Percentiles rank a stretch among this genome's conserved stretches.
Evolutionary conservation across 30 jellyfish, hydroid and myxozoan genomes (phyloP).

Genomic region (Pseudorhiza aurosa): DNA sequence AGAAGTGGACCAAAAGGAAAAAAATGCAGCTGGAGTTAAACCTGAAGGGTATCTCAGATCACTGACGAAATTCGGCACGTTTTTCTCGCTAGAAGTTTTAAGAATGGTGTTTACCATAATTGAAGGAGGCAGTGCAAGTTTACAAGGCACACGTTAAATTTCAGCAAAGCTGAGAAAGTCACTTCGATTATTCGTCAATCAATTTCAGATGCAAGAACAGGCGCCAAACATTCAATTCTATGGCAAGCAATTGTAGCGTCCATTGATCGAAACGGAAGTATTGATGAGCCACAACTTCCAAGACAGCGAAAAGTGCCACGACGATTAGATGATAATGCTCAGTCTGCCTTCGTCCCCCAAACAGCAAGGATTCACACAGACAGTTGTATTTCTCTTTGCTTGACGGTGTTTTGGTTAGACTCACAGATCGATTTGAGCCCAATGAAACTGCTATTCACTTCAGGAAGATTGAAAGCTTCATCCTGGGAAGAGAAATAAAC

Average conservation of each 20-base stretch:
- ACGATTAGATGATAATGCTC: neutral
- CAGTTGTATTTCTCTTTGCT: conserved; percentile 27
- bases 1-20: conserved; percentile 40
- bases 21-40: conserved; percentile 58
- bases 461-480: conserved; percentile 26
- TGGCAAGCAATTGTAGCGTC: too few relatives aligned
- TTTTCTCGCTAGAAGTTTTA: conserved; percentile 31
- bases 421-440: conserved; percentile 28
- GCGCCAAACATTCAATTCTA: neutral
- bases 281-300: neutral
- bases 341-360: too few relatives aligned
- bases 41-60: conserved; percentile 63
- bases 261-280: neutral
- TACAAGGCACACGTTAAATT: conserved; percentile 32
- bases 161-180: conserved; percentile 37
- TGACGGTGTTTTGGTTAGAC: conserved; percentile 19
- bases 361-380: conserved; percentile 42
- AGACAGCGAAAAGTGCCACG: conserved; percentile 21
- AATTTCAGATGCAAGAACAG: conserved; percentile 26
- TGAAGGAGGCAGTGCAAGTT: conserved; percentile 50
- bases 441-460: conserved; percentile 31
- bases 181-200: neutral
- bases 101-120: conserved; percentile 40
- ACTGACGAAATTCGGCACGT: conserved; percentile 56
- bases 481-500: conserved; percentile 38